Evolutionary conservation across 2,113 vertebrate genomes (phyloP).

Genomic region (Heptranchias perlo): DNA sequence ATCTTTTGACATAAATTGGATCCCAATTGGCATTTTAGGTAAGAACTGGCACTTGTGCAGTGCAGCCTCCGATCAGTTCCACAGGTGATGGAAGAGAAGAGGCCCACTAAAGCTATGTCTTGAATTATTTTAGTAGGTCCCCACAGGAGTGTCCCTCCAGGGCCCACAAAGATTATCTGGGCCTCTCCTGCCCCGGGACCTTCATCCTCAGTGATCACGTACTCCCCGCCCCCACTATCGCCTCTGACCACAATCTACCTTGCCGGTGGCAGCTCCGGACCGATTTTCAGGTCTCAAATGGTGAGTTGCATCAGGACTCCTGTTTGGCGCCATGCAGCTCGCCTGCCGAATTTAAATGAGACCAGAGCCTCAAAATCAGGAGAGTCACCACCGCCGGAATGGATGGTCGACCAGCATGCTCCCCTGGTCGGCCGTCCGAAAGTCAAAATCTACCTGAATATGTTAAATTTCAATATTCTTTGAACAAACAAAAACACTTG

Average conservation of each 20-base stretch:
- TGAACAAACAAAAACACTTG: not conserved
- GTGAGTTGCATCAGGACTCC: no score
- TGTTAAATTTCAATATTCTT: not conserved
- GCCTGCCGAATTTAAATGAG: not conserved
- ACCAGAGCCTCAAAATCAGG: not conserved
- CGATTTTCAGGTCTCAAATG: no score
- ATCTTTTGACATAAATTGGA: not conserved
- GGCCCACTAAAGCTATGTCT: not conserved
- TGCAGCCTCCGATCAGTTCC: no score
- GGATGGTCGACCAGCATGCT: not conserved
- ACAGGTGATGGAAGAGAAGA: no score
- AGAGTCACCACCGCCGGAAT: not conserved
- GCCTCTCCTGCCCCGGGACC: not conserved
- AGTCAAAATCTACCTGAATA: no score
- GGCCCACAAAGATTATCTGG: not conserved
- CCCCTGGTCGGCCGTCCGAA: not conserved
- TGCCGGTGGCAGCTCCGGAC: no score
- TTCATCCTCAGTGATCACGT: not conserved
- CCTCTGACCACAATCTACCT: not conserved
- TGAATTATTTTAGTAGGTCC: not conserved
- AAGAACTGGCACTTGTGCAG: not conserved
- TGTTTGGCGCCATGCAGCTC: no score
- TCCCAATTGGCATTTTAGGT: not conserved
- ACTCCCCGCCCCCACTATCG: no score
- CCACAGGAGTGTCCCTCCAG: not conserved